Base-by-base conservation (phyloP, 1,140 invertebrate species). In the Euglossa dilemma region DNA sequence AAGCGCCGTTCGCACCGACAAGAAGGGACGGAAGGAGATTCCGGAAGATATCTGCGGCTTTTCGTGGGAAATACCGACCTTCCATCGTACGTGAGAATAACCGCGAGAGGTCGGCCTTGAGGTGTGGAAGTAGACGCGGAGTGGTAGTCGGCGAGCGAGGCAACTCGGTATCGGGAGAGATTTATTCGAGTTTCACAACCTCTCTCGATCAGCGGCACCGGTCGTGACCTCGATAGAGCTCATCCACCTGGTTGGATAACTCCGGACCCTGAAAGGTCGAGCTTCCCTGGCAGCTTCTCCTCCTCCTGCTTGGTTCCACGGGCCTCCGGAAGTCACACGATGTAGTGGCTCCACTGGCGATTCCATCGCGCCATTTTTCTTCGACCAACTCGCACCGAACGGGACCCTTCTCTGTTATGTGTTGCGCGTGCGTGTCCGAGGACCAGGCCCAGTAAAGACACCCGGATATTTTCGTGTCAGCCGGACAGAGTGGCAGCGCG, bases 131-230 rank as follows among this genome's bases (percentile, higher is more conserved):
- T 36, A 83, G 36, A 25, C 52, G 18, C 36, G n/a, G 14, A 20
- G 43, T n/a, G 23, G 61, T 61, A 28, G 57, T 80, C 11, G 67
- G 8, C 23, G 8, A 59, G 20, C 54, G 12, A 25, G 16, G 64
- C 67, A 16, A 47, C 45, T 59, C 47, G 82, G 45, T n/a, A 64
- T 36, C 45, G 52, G 28, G 61, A 81, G 78, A 81, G 80, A 85
- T 83, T 87, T 77, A 83, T 83, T 77, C 80, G 83, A 83, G 76
- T 81, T 84, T 88, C 66, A 45, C 87, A 83, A 86, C 61, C 61
- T 80, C 71, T 61, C 77, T 50, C 74, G 82, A 85, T 85, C 77
- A 69, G 43, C 85, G 52, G 72, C 80, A 69, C 43, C 77, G 77
- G 66, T 72, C 79, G 79, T 57, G 78, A 87, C 84, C 75, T 76